Conservation (phyloP, 1,140 invertebrate species). For the Brachionus plicatilis region DNA sequence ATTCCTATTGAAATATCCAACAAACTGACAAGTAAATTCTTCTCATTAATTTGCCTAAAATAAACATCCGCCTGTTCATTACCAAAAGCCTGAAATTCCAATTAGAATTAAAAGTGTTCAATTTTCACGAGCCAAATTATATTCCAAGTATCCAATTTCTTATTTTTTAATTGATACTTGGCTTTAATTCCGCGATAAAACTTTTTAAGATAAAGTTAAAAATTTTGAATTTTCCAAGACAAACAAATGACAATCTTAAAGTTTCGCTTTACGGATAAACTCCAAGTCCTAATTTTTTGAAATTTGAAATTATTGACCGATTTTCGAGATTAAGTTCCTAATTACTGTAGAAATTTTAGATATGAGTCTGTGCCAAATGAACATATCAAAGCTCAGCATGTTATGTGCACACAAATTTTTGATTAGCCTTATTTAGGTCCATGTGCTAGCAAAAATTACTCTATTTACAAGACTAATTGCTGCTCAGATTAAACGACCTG, state of each 20-base stretch:
- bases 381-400: background rate
- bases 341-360: background rate
- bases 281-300: background rate
- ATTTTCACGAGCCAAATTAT: background rate
- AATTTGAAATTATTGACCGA: constrained; percentile 34
- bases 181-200: background rate
- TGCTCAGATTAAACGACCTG: background rate
- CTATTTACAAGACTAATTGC: background rate
- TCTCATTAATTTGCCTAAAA: background rate
- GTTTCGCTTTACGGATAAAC: background rate
- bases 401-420: background rate
- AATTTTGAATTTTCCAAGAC: background rate
- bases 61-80: background rate
- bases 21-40: background rate
- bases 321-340: constrained; percentile 1
- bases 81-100: background rate
- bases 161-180: background rate
- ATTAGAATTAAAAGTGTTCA: background rate
- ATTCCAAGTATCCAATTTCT: background rate
- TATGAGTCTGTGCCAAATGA: background rate
- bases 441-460: background rate
- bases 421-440: background rate
- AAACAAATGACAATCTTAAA: background rate
- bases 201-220: background rate
- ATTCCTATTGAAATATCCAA: background rate